Conservation (phyloP, 1,140 invertebrate species). For the Palaemon carinicauda region DNA sequence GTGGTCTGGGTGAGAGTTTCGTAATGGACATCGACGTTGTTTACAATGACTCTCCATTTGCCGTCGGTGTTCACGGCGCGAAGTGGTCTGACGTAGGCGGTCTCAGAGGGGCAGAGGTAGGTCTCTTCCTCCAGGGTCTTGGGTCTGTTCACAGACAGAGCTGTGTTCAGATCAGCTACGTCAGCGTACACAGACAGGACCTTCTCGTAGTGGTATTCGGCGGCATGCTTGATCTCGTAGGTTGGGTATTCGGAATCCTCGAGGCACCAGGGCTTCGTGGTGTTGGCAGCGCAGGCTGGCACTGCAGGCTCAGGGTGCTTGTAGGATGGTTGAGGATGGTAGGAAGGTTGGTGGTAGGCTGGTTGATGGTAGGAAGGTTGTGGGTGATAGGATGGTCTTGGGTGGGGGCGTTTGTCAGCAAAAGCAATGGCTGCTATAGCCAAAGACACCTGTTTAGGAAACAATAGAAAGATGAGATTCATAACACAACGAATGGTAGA, state of each 20-base stretch:
- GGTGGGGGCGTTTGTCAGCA: background rate
- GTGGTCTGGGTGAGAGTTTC: slow-evolving; percentile 53
- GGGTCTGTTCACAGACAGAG: slow-evolving; percentile 60
- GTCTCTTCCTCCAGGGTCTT: slow-evolving; percentile 60
- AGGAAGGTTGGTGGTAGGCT: background rate
- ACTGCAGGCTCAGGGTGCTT: background rate
- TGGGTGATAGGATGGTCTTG: background rate
- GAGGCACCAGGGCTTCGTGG: slow-evolving; percentile 50
- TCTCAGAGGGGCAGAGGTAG: slow-evolving; percentile 60
- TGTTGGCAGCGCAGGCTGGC: slow-evolving; percentile 37
- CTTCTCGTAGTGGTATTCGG: slow-evolving; percentile 57
- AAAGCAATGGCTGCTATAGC: too few species aligned
- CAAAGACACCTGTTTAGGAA: too few species aligned
- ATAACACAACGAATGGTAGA: too few species aligned
- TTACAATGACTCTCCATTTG: slow-evolving; percentile 62
- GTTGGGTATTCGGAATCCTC: slow-evolving; percentile 56
- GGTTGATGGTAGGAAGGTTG: slow-evolving; percentile 32
- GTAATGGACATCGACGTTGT: slow-evolving; percentile 60
- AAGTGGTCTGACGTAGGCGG: slow-evolving; percentile 60
- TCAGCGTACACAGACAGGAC: slow-evolving; percentile 59
- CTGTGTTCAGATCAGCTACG: slow-evolving; percentile 59
- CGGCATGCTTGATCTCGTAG: slow-evolving; percentile 54
- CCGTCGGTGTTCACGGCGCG: slow-evolving; percentile 61
- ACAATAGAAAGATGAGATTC: too few species aligned
- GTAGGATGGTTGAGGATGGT: background rate